These are phyloP conservation scores for Eubasilissa regina DNA, from an alignment of 1,140 invertebrate species.

Conservation along the genomic window DNA sequence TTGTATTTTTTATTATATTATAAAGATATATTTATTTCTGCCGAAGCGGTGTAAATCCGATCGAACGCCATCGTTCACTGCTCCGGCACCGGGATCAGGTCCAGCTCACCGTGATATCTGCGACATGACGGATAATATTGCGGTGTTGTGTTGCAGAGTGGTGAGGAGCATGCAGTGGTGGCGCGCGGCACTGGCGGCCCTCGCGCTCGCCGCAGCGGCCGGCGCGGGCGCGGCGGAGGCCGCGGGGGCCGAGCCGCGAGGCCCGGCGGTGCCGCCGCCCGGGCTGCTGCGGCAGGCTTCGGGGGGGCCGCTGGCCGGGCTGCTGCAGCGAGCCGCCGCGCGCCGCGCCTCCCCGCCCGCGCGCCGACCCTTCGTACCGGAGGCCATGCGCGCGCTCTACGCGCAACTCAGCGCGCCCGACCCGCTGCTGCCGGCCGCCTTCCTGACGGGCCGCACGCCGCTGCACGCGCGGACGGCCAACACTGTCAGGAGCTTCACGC, in stretches of 20 bases:
- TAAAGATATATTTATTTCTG: no score
- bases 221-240: slow-evolving; percentile 61
- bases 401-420: slow-evolving; percentile 74
- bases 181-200: slow-evolving; percentile 59
- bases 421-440: slow-evolving; percentile 72
- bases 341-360: slow-evolving; percentile 64
- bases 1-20: no score
- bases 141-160: slow-evolving; percentile 43
- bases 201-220: slow-evolving; percentile 60
- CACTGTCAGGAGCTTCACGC: slow-evolving; percentile 88
- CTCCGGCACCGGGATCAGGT: no score
- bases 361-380: slow-evolving; percentile 75
- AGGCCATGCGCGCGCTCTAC: slow-evolving; percentile 86
- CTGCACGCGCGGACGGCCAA: slow-evolving; percentile 82
- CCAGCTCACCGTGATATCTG: no score
- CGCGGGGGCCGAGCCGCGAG: slow-evolving; percentile 52
- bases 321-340: slow-evolving; percentile 66
- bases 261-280: slow-evolving; percentile 61
- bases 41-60: no score
- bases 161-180: slow-evolving; percentile 61
- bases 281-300: slow-evolving; percentile 15
- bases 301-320: slow-evolving; percentile 49
- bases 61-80: no score
- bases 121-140: no score
- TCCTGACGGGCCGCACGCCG: slow-evolving; percentile 80